Conservation (phyloP, 1,140 invertebrate genomes). For the Ephestia elutella region DNA sequence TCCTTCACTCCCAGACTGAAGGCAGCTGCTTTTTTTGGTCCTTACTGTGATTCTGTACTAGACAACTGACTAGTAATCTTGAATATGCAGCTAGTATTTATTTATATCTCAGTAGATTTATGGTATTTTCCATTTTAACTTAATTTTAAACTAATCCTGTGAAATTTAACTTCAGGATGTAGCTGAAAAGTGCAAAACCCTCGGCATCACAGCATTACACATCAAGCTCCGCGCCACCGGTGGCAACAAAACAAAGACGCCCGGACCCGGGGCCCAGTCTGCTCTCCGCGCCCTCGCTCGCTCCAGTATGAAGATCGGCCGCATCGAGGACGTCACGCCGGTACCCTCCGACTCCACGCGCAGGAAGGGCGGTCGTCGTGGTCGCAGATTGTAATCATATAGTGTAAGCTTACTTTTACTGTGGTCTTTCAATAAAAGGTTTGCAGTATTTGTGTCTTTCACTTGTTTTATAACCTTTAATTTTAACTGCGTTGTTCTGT, state of each 20-base stretch:
- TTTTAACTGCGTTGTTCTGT: too few relatives aligned
- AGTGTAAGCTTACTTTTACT: constrained; percentile 60
- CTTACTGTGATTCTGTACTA: too few relatives aligned
- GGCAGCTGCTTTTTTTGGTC: too few relatives aligned
- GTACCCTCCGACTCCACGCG: constrained; percentile 99
- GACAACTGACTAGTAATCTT: too few relatives aligned
- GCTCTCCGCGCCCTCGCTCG: constrained; percentile 97
- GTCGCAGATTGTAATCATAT: constrained; percentile 93
- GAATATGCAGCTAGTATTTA: too few relatives aligned
- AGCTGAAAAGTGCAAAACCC: constrained; percentile 97
- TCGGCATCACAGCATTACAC: constrained; percentile 98
- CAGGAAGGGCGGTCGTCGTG: constrained; percentile 99
- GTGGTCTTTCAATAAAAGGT: constrained; percentile 58
- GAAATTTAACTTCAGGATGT: constrained; percentile 86
- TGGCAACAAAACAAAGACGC: constrained; percentile 98
- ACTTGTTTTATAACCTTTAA: constrained; percentile 18
- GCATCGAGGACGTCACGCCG: constrained; percentile 99
- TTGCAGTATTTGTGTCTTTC: constrained; percentile 44
- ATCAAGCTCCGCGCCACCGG: constrained; percentile 99
- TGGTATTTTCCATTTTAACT: too few relatives aligned
- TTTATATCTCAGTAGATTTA: too few relatives aligned
- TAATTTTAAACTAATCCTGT: too few relatives aligned
- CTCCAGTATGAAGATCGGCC: constrained; percentile 99
- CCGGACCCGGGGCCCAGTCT: constrained; percentile 98
- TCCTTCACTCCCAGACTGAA: too few relatives aligned